Evolutionary conservation across 2,113 vertebrate species (phyloP).

Genomic region (Oncorhynchus nerka): DNA sequence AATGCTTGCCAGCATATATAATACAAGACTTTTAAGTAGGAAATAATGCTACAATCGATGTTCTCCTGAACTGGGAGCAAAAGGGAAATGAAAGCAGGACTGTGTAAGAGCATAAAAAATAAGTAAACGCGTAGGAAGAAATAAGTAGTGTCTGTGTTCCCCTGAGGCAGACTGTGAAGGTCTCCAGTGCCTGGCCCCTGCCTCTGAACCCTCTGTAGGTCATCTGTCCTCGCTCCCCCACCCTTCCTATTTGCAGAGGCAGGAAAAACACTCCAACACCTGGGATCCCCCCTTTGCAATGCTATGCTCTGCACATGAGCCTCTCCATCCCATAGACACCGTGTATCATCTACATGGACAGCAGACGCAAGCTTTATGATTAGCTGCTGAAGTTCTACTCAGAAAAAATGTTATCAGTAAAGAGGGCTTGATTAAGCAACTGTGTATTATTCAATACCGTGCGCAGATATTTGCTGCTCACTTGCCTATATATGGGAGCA

Average conservation of each 20-base stretch:
- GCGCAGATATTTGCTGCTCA: neutral
- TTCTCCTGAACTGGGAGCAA: slow-evolving; percentile 63
- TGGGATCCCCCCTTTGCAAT: slow-evolving; percentile 72
- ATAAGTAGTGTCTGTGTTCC: slow-evolving; percentile 73
- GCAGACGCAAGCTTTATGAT: slow-evolving; percentile 7
- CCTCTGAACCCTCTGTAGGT: slow-evolving; percentile 73
- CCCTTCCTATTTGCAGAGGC: slow-evolving; percentile 74
- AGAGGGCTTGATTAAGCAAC: neutral
- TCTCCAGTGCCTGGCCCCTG: slow-evolving; percentile 69
- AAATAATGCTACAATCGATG: slow-evolving; percentile 55
- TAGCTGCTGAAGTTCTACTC: neutral
- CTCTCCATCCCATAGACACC: slow-evolving; percentile 60
- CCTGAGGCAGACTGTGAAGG: slow-evolving; percentile 66
- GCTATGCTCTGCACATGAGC: slow-evolving; percentile 80
- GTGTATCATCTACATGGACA: slow-evolving; percentile 54
- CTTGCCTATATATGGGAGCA: too few species aligned
- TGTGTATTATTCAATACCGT: neutral
- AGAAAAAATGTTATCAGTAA: neutral
- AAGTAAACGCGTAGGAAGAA: slow-evolving; percentile 76
- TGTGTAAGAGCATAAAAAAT: slow-evolving; percentile 69
- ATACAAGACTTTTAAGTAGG: slow-evolving; percentile 66
- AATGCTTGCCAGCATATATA: slow-evolving; percentile 64
- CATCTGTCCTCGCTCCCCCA: slow-evolving; percentile 67
- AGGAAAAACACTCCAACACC: slow-evolving; percentile 78
- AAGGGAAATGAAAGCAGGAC: slow-evolving; percentile 68